Evolutionary conservation across 2,113 vertebrate species (phyloP).

Genomic region (Cairina moschata): DNA sequence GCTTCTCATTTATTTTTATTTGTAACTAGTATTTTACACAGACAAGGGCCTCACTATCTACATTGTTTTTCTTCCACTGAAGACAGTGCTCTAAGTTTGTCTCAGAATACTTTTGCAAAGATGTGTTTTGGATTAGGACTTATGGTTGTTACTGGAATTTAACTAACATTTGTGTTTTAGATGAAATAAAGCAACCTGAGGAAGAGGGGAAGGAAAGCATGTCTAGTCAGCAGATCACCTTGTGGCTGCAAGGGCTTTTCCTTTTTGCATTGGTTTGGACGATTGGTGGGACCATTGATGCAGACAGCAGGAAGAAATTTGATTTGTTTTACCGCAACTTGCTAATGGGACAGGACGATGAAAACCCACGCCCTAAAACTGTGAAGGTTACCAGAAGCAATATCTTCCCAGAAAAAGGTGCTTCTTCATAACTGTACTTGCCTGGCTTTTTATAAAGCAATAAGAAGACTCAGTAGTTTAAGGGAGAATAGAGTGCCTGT

Average conservation of each 20-base stretch:
- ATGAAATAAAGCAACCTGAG: constrained; percentile 78
- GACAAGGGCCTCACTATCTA: not conserved
- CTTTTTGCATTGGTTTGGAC: constrained; percentile 92
- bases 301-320: constrained; percentile 88
- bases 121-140: not conserved
- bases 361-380: constrained; percentile 82
- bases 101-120: not conserved
- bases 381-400: constrained; percentile 86
- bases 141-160: not conserved
- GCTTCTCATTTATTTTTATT: not conserved
- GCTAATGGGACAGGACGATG: constrained; percentile 77
- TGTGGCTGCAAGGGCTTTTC: constrained; percentile 90
- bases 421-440: not conserved
- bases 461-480: not conserved
- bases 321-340: constrained; percentile 87
- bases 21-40: not conserved
- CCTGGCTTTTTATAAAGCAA: not conserved
- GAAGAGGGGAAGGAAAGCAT: constrained; percentile 68
- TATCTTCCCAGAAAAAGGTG: constrained; percentile 90
- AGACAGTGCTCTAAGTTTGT: not conserved
- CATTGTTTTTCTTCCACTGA: not conserved
- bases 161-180: constrained; percentile 67
- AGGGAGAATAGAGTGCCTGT: not conserved
- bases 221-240: constrained; percentile 84
- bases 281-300: constrained; percentile 84